phyloP scores from a whole-genome alignment of 2,888 invertebrate genomes.

The Eupithecia subumbrata region DNA sequence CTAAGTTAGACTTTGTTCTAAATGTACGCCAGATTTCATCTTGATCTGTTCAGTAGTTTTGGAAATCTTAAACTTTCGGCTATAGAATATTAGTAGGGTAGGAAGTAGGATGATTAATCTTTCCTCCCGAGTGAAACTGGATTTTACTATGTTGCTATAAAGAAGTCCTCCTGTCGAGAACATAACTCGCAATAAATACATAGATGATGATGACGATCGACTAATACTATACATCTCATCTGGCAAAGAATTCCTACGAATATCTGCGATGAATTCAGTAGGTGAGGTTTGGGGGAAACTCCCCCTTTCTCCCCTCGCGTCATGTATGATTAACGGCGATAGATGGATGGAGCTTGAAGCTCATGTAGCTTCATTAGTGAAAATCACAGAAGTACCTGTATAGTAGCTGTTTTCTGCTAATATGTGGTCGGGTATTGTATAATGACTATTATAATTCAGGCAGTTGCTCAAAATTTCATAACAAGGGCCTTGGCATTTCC shows the following conservation, averaged over 20 bases:
- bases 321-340: constrained; percentile 1
- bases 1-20: too few relatives aligned
- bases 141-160: too few relatives aligned
- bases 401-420: neutral
- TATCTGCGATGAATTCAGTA: neutral
- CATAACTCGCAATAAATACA: neutral
- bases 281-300: too few relatives aligned
- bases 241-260: neutral
- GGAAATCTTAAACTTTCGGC: too few relatives aligned
- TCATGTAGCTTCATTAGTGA: neutral
- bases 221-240: neutral
- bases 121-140: too few relatives aligned
- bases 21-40: too few relatives aligned
- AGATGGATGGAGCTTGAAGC: neutral
- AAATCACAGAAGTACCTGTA: neutral
- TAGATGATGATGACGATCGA: neutral
- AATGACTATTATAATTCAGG: neutral
- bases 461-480: too few relatives aligned
- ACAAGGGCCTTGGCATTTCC: too few relatives aligned
- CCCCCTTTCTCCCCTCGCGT: neutral
- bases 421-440: neutral
- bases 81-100: too few relatives aligned
- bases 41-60: too few relatives aligned
- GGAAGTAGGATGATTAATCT: too few relatives aligned
- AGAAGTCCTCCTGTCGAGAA: too few relatives aligned